Conservation (phyloP, 1,140 invertebrate species). For the Nymphalis io region DNA sequence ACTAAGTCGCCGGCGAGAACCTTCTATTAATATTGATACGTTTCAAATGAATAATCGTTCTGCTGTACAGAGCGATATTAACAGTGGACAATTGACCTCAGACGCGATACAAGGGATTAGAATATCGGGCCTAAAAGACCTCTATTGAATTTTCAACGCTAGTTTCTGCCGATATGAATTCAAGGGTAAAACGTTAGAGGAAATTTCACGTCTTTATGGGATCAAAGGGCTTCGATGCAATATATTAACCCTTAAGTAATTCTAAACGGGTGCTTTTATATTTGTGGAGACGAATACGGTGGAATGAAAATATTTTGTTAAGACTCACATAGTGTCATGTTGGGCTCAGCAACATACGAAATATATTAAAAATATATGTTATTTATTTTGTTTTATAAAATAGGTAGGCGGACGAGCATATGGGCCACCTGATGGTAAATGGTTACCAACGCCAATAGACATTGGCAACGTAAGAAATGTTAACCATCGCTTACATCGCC, state of each 20-base stretch:
- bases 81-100: constrained; percentile 3
- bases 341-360: no score
- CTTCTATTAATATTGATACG: no score
- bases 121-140: constrained; percentile 14
- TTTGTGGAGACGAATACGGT: background rate
- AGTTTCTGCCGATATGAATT: constrained; percentile 23
- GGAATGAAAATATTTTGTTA: background rate
- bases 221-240: background rate
- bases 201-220: background rate
- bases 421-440: no score
- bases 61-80: background rate
- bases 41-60: no score
- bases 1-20: no score
- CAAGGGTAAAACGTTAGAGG: background rate
- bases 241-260: background rate
- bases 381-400: no score
- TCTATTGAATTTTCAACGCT: constrained; percentile 19
- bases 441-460: no score
- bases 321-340: no score
- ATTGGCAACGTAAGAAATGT: no score
- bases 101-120: constrained; percentile 19
- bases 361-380: no score
- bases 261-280: background rate
- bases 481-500: no score
- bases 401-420: no score